Evolutionary conservation across 2,888 invertebrate species (phyloP), one percentile per base, ranked within the genome.

Genomic region (Drosophila anomalipes): DNA sequence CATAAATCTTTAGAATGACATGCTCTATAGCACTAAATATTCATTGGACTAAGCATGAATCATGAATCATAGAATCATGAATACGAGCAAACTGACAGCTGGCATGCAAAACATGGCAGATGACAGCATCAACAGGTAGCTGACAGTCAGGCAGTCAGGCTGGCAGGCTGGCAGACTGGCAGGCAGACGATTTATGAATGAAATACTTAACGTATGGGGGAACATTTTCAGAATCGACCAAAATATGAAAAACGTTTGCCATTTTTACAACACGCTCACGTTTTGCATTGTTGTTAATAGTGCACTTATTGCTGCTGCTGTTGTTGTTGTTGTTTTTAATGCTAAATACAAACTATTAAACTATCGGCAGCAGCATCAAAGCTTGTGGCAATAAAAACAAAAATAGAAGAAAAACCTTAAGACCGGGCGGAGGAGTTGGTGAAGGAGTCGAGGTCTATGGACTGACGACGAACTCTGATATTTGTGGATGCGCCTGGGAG

Each of bases 391-490:
- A 47, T 47, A 47, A 47, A 26, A 9, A 6, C 7, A 44, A 9
- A 47, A 28, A 14, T 16, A 26, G 26, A 54, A 32, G 28, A 19
- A 41, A 67, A 60, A 28, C 54, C 39, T 49, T 39, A 41, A 35
- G 32, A 16, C 35, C 19, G 57, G 33, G 14, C 9, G 14, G 22
- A 22, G 39, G 56, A 39, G 57, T 22, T n/a, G 33, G 14, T 12
- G 22, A 30, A 22, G 39, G 56, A 39, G 57, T 35, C 30, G 52
- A 9, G 6, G 28, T 39, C 14, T 54, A 35, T 9, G 51, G 70
- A 62, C 56, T 71, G 74, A 59, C 56, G 56, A 60, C 85, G 87
- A 89, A 89, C 87, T 87, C 81, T 87, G 87, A 78, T 89, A 87
- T 87, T 87, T 89, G 70, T 58, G 64, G 71, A 70, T 75, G 76